Conservation (phyloP, 2,888 invertebrate genomes). For the Hirtodrosophila trivittata region DNA sequence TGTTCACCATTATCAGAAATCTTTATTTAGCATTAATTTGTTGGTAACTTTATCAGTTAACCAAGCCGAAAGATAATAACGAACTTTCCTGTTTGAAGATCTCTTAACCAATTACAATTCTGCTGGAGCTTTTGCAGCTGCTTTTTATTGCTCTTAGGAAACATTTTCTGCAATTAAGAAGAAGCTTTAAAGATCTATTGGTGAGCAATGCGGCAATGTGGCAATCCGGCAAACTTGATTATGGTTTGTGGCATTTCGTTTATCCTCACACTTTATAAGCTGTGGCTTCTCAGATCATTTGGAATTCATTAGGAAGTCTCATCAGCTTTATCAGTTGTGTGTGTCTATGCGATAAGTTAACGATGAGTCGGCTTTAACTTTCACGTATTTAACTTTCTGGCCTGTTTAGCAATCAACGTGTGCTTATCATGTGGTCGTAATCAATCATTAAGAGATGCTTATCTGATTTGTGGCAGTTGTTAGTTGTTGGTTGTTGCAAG, state of each 20-base stretch:
- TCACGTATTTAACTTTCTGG: constrained; percentile 37
- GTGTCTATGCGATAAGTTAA: constrained; percentile 35
- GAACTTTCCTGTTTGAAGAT: too few species aligned
- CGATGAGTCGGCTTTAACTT: constrained; percentile 36
- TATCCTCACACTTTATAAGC: constrained; percentile 13
- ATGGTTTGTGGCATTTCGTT: neutral
- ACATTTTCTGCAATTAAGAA: neutral
- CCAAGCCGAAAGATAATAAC: too few species aligned
- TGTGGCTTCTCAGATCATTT: constrained; percentile 1
- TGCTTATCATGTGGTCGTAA: constrained; percentile 49
- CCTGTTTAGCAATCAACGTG: constrained; percentile 47
- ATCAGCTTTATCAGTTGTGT: constrained; percentile 27
- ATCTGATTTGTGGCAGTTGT: constrained; percentile 42
- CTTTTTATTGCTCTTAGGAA: neutral
- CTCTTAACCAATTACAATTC: too few species aligned
- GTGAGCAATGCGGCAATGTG: neutral
- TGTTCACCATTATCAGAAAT: too few species aligned
- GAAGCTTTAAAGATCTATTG: neutral
- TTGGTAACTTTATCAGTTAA: too few species aligned
- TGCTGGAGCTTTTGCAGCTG: too few species aligned
- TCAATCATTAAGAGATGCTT: constrained; percentile 54
- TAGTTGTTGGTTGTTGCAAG: constrained; percentile 7
- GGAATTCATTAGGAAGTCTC: constrained; percentile 43
- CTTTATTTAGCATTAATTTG: too few species aligned
- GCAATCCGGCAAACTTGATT: neutral